Evolutionary conservation across 2,113 vertebrate genomes (phyloP).

Genomic region (Centropus bengalensis): DNA sequence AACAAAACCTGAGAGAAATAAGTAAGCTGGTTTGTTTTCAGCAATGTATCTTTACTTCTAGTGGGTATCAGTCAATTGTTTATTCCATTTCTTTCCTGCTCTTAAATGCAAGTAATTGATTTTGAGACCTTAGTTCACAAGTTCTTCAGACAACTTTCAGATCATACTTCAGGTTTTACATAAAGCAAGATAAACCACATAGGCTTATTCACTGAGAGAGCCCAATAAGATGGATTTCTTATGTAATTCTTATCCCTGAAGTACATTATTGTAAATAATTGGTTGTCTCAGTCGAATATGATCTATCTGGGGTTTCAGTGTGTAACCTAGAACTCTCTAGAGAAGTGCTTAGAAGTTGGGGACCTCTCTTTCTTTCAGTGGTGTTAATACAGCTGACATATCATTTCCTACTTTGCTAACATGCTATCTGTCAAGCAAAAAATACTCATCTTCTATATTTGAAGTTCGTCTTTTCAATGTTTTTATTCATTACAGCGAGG

Average conservation of each 20-base stretch:
- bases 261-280: background rate
- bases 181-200: background rate
- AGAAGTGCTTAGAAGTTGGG: background rate
- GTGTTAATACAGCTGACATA: background rate
- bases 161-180: background rate
- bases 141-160: background rate
- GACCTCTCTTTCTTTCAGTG: background rate
- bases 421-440: background rate
- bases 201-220: background rate
- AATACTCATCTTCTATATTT: background rate
- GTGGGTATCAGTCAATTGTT: background rate
- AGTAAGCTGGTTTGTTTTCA: background rate
- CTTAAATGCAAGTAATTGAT: background rate
- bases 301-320: background rate
- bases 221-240: background rate
- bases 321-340: background rate
- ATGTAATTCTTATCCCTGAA: background rate
- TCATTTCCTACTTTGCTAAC: background rate
- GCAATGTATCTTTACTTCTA: background rate
- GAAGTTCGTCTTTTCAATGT: conserved; percentile 24
- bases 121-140: background rate
- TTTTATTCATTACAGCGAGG: conserved; percentile 4
- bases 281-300: background rate
- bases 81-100: background rate
- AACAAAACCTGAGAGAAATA: background rate